Percentiles rank a stretch among this genome's conserved stretches.
Conservation (phyloP, 2,888 invertebrate species). For the Lasioglossum vierecki region DNA sequence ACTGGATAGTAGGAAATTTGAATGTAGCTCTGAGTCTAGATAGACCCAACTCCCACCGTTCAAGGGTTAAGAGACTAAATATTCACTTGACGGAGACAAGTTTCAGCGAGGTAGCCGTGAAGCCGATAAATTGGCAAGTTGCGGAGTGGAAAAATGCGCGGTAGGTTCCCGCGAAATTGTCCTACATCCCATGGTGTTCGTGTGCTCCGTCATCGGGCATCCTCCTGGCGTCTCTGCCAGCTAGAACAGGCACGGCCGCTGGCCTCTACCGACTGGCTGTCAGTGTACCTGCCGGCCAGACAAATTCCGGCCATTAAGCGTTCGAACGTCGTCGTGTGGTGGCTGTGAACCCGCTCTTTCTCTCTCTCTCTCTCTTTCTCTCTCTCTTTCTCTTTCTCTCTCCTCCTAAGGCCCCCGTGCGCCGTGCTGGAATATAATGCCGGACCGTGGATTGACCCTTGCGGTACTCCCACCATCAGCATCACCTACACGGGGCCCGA, state of each 20-base stretch:
- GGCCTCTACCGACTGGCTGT: conserved; percentile 61
- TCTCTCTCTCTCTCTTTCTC: not conserved
- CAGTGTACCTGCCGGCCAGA: conserved; percentile 76
- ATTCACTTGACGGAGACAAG: not conserved
- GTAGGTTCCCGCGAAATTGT: conserved; percentile 24
- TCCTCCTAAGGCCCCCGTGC: not conserved
- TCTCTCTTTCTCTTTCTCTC: conserved; percentile 14
- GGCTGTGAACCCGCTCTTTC: conserved; percentile 65
- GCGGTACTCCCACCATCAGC: conserved; percentile 82
- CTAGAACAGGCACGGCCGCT: conserved; percentile 48
- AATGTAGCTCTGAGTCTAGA: not conserved
- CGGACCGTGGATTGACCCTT: conserved; percentile 83
- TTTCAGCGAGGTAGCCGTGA: not conserved
- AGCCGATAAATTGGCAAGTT: not conserved
- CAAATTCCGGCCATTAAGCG: conserved; percentile 78
- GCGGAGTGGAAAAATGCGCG: not conserved
- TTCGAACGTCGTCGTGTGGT: conserved; percentile 72
- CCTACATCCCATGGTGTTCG: conserved; percentile 37
- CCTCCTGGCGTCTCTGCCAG: conserved; percentile 18
- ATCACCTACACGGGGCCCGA: conserved; percentile 63
- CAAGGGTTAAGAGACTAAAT: not conserved
- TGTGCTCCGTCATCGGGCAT: conserved; percentile 18
- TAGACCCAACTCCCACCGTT: not conserved
- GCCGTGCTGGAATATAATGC: conserved; percentile 69
- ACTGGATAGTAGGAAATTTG: too few relatives aligned